Percentiles rank a stretch among this genome's conserved stretches.
phyloP scores from a whole-genome alignment of 1,140 invertebrate species.

The Zaprionus nigranus region DNA sequence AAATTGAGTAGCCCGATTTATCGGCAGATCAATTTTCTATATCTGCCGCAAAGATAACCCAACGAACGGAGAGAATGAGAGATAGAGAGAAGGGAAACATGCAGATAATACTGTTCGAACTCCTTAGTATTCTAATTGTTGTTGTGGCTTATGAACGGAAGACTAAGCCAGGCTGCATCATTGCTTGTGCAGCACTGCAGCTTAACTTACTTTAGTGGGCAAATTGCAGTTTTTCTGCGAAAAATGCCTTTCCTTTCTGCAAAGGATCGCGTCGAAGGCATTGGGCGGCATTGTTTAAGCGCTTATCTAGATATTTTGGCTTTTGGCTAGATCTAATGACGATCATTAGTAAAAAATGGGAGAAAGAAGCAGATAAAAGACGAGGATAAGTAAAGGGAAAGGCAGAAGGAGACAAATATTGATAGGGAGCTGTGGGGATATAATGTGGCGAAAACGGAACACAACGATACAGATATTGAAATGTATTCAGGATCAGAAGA shows the following conservation, averaged over 20 bases:
- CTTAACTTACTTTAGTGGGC: slow-evolving; percentile 81
- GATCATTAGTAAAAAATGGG: slow-evolving; percentile 27
- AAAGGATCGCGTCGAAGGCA: slow-evolving; percentile 14
- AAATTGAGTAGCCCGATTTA: slow-evolving; percentile 81
- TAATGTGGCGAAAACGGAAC: background rate
- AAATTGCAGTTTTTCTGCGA: slow-evolving; percentile 68
- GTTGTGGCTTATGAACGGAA: slow-evolving; percentile 51
- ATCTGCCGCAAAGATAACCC: slow-evolving; percentile 75
- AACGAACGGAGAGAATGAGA: background rate
- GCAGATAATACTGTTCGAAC: slow-evolving; percentile 24
- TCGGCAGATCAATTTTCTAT: slow-evolving; percentile 80
- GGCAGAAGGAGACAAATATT: too few species aligned
- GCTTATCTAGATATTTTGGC: slow-evolving; percentile 75
- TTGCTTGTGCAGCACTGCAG: slow-evolving; percentile 42
- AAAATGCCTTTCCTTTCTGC: slow-evolving; percentile 62
- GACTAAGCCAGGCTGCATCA: slow-evolving; percentile 49
- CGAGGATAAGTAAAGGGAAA: background rate
- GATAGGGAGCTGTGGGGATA: background rate
- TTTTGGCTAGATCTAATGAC: slow-evolving; percentile 42
- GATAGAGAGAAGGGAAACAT: background rate
- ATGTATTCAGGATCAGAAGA: background rate
- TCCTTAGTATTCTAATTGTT: slow-evolving; percentile 62
- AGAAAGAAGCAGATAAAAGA: background rate
- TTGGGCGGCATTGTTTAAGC: slow-evolving; percentile 60
- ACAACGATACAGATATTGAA: too few species aligned